These are phyloP conservation scores for Chaetorhynchus papuensis DNA, from an alignment of 2,113 vertebrate genomes.

Conservation along the genomic window DNA sequence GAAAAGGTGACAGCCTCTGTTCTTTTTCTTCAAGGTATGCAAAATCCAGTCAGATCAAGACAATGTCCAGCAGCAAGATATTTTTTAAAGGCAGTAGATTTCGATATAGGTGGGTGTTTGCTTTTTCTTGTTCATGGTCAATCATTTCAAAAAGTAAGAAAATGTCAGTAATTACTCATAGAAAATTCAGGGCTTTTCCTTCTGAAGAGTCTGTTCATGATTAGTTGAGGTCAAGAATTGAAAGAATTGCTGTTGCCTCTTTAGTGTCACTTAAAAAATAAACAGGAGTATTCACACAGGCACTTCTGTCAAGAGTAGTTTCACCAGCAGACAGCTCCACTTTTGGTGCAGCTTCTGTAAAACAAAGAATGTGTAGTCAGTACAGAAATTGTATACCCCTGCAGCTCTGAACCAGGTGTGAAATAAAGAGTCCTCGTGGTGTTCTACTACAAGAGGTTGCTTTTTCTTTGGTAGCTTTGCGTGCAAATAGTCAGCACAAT, in stretches of 20 bases:
- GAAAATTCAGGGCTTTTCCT: neutral
- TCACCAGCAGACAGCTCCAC: neutral
- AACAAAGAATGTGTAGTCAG: fast-evolving
- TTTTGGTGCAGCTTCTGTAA: neutral
- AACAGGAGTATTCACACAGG: neutral
- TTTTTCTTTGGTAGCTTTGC: neutral
- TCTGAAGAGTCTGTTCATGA: neutral
- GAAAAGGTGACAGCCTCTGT: neutral
- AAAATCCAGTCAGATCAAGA: slow-evolving; percentile 98
- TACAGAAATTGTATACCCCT: neutral
- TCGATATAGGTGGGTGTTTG: slow-evolving; percentile 86
- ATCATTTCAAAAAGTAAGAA: neutral
- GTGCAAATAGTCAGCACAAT: neutral
- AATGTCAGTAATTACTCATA: neutral
- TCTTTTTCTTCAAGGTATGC: slow-evolving; percentile 82
- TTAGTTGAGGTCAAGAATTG: neutral
- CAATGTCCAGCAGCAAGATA: slow-evolving; percentile 95
- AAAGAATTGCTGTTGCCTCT: neutral
- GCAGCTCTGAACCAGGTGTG: neutral
- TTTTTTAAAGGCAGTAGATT: slow-evolving; percentile 99
- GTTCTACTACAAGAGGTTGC: neutral
- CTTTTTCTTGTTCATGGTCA: neutral
- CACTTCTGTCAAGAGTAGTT: neutral
- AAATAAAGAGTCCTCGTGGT: neutral
- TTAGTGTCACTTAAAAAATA: neutral